Evolutionary conservation across 2,888 invertebrate species (phyloP), one percentile per base, ranked within the genome.

Genomic region (Cantharis flavilabris): DNA sequence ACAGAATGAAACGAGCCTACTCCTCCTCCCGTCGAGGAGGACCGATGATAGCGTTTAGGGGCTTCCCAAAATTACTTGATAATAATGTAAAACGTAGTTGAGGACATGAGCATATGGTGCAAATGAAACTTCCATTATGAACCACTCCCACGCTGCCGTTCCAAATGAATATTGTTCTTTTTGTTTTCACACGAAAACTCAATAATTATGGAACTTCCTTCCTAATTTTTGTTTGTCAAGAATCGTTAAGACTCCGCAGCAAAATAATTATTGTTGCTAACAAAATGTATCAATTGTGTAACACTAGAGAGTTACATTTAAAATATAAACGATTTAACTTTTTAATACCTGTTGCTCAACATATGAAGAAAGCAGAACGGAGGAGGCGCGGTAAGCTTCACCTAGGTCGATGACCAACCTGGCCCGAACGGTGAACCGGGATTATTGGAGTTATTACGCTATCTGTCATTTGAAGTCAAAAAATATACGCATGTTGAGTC

Each of bases 391-490:
- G 81, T 75, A 75, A 76, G 73, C 80, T 77, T 77, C 75, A 77
- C 73, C 72, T 77, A 73, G 81, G 81, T 81, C 81, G 81, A 81
- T 81, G 81, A 81, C 81, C 81, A 81, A 79, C 76, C 72, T 76
- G 80, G 81, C 75, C 80, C 73, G 81, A 81, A 72, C 81, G 81
- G 76, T 81, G 81, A 81, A 81, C 81, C 80, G 81, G 81, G 80
- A 80, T 80, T 77, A 79, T 77, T 78, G 49, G 69, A 76, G 76
- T 74, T 79, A 79, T 79, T 74, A 76, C 49, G 73, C 76, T 76
- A 76, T 79, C 71, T 79, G 76, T 79, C 78, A 79, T 71, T 76
- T 69, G n/a, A n/a, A 49, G n/a, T 49, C n/a, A 49, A 49, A 49
- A 49, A 49, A 67, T 18, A 13, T 23, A 67, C 65, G 65, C 65